A percentile compares a stretch with the other conserved stretches of the same genome.
These are phyloP conservation scores for Apamea anceps DNA, from an alignment of 2,888 invertebrate species.

Conservation along the genomic window DNA sequence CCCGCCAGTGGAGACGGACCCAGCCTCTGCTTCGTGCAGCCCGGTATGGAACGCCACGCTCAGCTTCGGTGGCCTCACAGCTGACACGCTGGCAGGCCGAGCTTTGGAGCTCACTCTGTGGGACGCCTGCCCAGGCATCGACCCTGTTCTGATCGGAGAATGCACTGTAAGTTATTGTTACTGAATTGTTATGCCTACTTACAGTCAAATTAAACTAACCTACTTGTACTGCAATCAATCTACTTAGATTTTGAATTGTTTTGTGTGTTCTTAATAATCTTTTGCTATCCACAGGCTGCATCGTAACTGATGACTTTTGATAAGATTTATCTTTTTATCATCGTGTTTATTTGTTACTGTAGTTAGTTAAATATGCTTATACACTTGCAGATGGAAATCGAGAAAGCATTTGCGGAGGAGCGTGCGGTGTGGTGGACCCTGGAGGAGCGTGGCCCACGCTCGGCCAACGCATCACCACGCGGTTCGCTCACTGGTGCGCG, in stretches of 20 bases:
- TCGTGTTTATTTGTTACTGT: not conserved
- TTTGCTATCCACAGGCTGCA: not conserved
- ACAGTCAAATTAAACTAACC: not conserved
- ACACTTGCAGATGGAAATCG: constrained; percentile 91
- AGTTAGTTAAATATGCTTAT: not conserved
- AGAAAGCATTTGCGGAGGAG: constrained; percentile 96
- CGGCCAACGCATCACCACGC: constrained; percentile 94
- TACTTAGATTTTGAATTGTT: not conserved
- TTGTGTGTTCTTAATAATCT: not conserved
- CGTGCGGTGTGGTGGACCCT: constrained; percentile 97
- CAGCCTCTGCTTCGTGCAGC: constrained; percentile 96
- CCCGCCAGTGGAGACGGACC: constrained; percentile 94
- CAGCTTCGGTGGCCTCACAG: constrained; percentile 94
- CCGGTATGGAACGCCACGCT: constrained; percentile 98
- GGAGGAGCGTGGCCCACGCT: constrained; percentile 95
- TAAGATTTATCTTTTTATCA: not conserved
- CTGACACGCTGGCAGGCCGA: constrained; percentile 94
- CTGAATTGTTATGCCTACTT: not conserved
- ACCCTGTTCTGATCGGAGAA: constrained; percentile 95
- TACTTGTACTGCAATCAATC: not conserved
- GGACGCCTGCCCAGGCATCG: constrained; percentile 96
- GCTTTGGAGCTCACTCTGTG: constrained; percentile 96
- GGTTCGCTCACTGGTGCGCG: constrained; percentile 94
- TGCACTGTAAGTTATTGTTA: constrained; percentile 89
- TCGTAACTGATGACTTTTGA: not conserved